Evolutionary conservation across 2,888 invertebrate genomes (phyloP), one percentile per base, ranked within the genome.

Genomic region (Flexamia atlantica): DNA sequence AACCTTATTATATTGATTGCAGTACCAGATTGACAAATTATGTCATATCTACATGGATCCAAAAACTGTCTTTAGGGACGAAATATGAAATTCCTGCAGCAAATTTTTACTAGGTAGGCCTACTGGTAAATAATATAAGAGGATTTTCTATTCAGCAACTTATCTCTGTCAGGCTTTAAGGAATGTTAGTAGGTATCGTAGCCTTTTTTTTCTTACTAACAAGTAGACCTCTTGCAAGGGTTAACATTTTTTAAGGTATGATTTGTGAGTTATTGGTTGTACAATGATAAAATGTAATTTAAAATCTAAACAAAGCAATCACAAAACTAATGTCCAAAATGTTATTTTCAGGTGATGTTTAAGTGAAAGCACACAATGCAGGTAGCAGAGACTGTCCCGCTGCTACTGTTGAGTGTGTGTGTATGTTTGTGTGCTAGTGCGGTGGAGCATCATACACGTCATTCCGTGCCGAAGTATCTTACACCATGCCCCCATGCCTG

Each of bases 371-470:
- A 20, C 32, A 57, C 57, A 32, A 79, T 79, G 79, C 53, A 23
- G 50, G 79, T 79, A 30, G 57, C 79, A 76, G 50, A 70, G 70
- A 36, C 70, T 42, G 5, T 76, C 4, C 14, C 74, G 17, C 46
- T 79, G 32, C 53, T 79, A 23, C 79, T 79, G 30, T 79, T 46
- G 46, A 46, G 79, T 79, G 57, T 20, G 79, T 42, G 17, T 46
- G 74, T 46, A 46, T 28, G 74, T 76, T 28, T 76, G 28, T 42
- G 74, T 25, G 79, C 72, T 32, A 81, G 46, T 28, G 64, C n/a
- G 28, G 42, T 36, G 1, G 82, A 83, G 74, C 82, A 72, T 28
- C 82, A 82, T 36, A 82, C 82, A 23, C 28, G 70, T 14, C 82
- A 82, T 50, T 82, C 82, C 12, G 76, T 76, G 23, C 76, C 76